Percentiles rank a stretch among this genome's conserved stretches.
Conservation (phyloP, 2,797 vertebrate genomes). For the Pseudopleuronectes americanus region DNA sequence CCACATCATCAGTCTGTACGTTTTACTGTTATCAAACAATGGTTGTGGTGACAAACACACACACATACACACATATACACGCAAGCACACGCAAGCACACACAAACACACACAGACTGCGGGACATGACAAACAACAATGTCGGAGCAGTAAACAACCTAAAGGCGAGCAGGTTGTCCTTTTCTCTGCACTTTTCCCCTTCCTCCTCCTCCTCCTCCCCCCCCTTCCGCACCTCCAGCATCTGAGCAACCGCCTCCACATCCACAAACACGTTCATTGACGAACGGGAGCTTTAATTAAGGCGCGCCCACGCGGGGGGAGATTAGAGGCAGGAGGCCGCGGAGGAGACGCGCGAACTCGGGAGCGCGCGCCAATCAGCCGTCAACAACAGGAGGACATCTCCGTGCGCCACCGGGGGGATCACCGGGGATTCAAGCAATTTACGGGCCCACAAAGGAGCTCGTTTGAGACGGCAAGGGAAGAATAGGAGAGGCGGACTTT, state of each 20-base stretch:
- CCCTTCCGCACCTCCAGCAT: slow-evolving; percentile 83
- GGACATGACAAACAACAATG: slow-evolving; percentile 27
- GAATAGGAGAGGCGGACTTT: slow-evolving; percentile 97
- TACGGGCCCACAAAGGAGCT: slow-evolving; percentile 94
- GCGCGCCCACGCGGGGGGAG: slow-evolving; percentile 89
- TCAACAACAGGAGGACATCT: slow-evolving; percentile 95
- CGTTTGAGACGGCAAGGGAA: slow-evolving; percentile 96
- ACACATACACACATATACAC: no score
- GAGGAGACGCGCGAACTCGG: slow-evolving; percentile 81
- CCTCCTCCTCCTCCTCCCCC: no score
- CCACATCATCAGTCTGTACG: no score
- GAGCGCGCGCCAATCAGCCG: slow-evolving; percentile 93
- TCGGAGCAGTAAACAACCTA: slow-evolving; percentile 85
- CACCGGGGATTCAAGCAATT: slow-evolving; percentile 95
- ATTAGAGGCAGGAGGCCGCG: slow-evolving; percentile 74
- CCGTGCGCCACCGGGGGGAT: slow-evolving; percentile 89
- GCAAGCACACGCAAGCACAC: no score
- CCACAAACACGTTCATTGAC: slow-evolving; percentile 98
- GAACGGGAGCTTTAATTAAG: slow-evolving; percentile 92
- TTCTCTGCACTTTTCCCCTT: slow-evolving; percentile 87
- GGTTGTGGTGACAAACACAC: no score
- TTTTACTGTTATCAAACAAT: no score
- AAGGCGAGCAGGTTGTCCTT: slow-evolving; percentile 92
- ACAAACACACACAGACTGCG: not conserved
- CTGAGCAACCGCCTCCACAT: slow-evolving; percentile 94